Evolutionary conservation across 2,113 vertebrate species (phyloP).

Genomic region (Rana temporaria): DNA sequence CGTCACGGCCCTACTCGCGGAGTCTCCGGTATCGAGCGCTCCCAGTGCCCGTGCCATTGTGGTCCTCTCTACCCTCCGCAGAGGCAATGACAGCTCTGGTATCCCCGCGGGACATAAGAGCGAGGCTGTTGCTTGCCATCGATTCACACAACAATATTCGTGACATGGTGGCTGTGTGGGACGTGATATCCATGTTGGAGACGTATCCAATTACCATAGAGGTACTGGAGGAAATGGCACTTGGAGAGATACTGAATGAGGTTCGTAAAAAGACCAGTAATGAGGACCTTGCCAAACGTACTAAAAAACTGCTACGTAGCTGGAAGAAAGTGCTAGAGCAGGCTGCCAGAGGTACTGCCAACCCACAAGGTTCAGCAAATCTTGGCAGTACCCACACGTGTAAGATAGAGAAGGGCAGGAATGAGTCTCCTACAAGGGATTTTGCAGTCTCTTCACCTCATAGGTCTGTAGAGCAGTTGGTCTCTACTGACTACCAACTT

Average conservation of each 20-base stretch:
- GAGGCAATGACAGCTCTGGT: too few species aligned
- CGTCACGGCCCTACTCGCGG: too few species aligned
- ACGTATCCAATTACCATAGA: too few species aligned
- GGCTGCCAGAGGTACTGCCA: slow-evolving; percentile 74
- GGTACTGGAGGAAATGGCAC: too few species aligned
- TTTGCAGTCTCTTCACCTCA: slow-evolving; percentile 73
- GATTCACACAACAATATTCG: too few species aligned
- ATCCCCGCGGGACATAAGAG: too few species aligned
- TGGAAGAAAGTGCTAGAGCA: slow-evolving; percentile 91
- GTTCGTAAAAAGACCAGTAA: slow-evolving; percentile 93
- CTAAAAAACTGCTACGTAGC: slow-evolving; percentile 89
- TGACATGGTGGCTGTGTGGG: too few species aligned
- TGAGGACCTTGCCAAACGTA: slow-evolving; percentile 90
- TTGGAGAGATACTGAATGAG: slow-evolving; percentile 95
- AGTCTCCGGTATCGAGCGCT: too few species aligned
- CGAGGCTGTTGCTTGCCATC: too few species aligned
- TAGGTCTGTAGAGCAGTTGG: slow-evolving; percentile 69
- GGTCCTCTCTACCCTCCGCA: too few species aligned
- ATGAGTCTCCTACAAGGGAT: slow-evolving; percentile 70
- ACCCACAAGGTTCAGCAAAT: slow-evolving; percentile 82
- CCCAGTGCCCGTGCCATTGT: too few species aligned
- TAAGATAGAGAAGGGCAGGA: slow-evolving; percentile 86
- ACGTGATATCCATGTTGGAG: too few species aligned
- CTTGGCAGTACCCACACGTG: slow-evolving; percentile 78
- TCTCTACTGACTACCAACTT: slow-evolving; percentile 70